phyloP scores from a whole-genome alignment of 2,888 invertebrate species.

The Choristoneura rosaceana region DNA sequence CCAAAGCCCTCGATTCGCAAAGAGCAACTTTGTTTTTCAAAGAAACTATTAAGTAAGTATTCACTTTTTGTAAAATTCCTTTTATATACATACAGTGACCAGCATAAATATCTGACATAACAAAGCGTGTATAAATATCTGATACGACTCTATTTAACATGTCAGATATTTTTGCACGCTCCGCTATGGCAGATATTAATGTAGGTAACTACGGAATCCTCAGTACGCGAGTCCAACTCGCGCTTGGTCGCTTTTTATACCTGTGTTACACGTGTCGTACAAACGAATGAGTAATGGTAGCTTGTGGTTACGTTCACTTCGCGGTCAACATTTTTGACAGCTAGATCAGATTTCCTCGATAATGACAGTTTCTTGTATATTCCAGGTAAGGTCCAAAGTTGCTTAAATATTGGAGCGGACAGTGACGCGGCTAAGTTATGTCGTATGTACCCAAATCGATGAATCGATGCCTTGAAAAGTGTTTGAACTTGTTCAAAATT shows the following conservation, averaged over 20 bases:
- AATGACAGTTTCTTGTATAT: slow-evolving; percentile 25
- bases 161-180: too few relatives aligned
- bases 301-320: slow-evolving; percentile 41
- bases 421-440: slow-evolving; percentile 27
- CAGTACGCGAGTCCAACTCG: too few relatives aligned
- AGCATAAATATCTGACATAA: too few relatives aligned
- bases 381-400: slow-evolving; percentile 1
- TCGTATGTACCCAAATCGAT: slow-evolving; percentile 35
- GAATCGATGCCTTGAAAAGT: slow-evolving; percentile 45
- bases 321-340: slow-evolving; percentile 44
- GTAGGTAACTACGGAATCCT: too few relatives aligned
- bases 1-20: too few relatives aligned
- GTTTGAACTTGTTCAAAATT: slow-evolving; percentile 6
- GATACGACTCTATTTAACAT: too few relatives aligned
- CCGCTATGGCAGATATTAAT: too few relatives aligned
- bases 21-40: too few relatives aligned
- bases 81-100: too few relatives aligned
- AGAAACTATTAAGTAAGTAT: too few relatives aligned
- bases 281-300: slow-evolving; percentile 40
- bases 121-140: too few relatives aligned
- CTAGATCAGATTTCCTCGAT: slow-evolving; percentile 39
- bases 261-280: slow-evolving; percentile 37
- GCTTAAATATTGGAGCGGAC: slow-evolving; percentile 1
- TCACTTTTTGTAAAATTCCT: too few relatives aligned
- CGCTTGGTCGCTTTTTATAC: neutral